Evolutionary conservation across 2,888 invertebrate species (phyloP).

Genomic region (Arge pagana): DNA sequence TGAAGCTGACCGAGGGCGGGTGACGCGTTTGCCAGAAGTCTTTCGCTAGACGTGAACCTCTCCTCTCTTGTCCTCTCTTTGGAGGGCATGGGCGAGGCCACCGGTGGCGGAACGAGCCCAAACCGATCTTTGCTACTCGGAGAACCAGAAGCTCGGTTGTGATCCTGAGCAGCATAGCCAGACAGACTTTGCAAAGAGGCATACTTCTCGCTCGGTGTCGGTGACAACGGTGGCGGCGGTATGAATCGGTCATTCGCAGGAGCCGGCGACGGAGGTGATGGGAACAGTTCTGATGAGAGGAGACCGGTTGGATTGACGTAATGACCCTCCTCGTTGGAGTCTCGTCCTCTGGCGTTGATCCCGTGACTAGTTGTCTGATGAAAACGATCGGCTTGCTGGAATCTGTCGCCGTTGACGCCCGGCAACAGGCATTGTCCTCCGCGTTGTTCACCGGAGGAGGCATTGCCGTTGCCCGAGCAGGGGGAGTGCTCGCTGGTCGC

Average conservation of each 20-base stretch:
- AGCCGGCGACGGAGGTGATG: conserved; percentile 64
- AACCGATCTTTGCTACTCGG: conserved; percentile 36
- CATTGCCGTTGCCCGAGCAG: conserved; percentile 28
- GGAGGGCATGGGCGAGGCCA: conserved; percentile 47
- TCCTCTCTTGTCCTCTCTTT: conserved; percentile 35
- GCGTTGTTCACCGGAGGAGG: conserved; percentile 26
- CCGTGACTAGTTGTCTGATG: conserved; percentile 34
- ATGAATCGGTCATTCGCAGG: conserved; percentile 64
- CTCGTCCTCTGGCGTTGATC: conserved; percentile 30
- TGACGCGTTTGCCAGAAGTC: conserved; percentile 57
- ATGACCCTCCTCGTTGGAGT: conserved; percentile 25
- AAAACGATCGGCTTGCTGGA: conserved; percentile 19
- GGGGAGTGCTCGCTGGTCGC: conserved; percentile 25
- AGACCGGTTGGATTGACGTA: conserved; percentile 28
- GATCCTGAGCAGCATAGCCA: conserved; percentile 41
- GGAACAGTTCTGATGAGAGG: conserved; percentile 64
- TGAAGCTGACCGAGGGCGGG: conserved; percentile 48
- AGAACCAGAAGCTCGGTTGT: conserved; percentile 45
- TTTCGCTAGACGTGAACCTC: conserved; percentile 61
- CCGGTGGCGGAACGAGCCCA: conserved; percentile 46
- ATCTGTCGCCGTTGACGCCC: conserved; percentile 28
- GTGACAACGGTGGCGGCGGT: conserved; percentile 68
- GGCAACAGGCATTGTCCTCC: conserved; percentile 18
- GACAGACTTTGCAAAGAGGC: conserved; percentile 51
- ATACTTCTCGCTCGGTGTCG: conserved; percentile 56